Evolutionary conservation across 2,888 invertebrate species (phyloP).

Genomic region (Phorcus lineatus): DNA sequence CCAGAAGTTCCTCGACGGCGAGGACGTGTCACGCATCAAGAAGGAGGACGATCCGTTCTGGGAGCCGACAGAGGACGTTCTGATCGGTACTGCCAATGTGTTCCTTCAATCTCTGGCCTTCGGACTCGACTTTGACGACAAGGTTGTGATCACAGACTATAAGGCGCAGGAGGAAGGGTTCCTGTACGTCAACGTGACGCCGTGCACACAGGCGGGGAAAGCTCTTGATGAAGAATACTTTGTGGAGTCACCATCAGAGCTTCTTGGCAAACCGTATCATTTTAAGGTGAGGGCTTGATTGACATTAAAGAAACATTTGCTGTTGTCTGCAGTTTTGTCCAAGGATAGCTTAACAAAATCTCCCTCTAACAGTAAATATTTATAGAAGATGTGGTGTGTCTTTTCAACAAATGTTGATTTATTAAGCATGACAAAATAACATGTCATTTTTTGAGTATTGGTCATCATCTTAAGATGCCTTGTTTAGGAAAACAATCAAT

Average conservation of each 20-base stretch:
- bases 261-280: conserved; percentile 71
- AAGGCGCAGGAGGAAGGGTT: conserved; percentile 75
- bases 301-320: not conserved
- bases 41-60: conserved; percentile 75
- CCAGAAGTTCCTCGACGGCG: conserved; percentile 73
- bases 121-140: conserved; percentile 75
- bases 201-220: conserved; percentile 71
- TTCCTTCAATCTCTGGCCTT: conserved; percentile 75
- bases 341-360: too few species aligned
- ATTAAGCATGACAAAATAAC: too few species aligned
- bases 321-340: too few species aligned
- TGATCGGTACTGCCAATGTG: conserved; percentile 74
- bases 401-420: too few species aligned
- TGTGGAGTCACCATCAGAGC: conserved; percentile 72
- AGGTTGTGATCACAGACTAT: conserved; percentile 73
- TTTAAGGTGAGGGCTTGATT: conserved; percentile 68
- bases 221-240: conserved; percentile 72
- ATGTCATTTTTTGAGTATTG: too few species aligned
- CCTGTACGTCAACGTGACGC: conserved; percentile 69
- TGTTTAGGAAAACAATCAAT: too few species aligned
- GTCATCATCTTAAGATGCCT: too few species aligned
- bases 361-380: too few species aligned
- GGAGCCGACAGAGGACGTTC: conserved; percentile 75
- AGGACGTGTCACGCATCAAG: conserved; percentile 65
- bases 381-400: too few species aligned